Evolutionary conservation across 2,113 vertebrate genomes (phyloP), one percentile per base, ranked within the genome.

Genomic region (Phodopus roborovskii): DNA sequence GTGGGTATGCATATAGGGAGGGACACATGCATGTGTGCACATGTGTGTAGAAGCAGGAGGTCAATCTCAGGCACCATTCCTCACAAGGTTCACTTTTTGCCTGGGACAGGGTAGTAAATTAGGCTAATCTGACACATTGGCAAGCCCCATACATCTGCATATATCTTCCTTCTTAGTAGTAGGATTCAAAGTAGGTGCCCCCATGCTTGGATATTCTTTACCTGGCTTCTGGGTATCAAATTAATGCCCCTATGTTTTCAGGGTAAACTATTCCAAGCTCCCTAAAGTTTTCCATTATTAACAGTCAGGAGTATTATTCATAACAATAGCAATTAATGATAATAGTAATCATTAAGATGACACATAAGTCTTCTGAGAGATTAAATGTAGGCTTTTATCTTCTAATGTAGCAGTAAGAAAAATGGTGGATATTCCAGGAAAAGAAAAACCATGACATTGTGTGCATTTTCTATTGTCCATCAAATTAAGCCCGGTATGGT

Each of bases 261-360:
- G 19, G 64, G 42, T 48, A 85, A 68, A 13, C 42, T 48, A 48
- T 68, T 68, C 30, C 5, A 19, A 66, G 3, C 28, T 48, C 24
- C 42, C 83, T 86, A 74, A 56, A 83, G 7, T 79, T 92, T 77
- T 86, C 75, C n/a, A 71, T 77, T 5, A 92, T 71, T 89, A 94
- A 78, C 75, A 90, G 26, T 90, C 10, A 70, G 70, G 33, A 26
- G 42, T 62, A 45, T 48, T 62, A 92, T 75, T 87, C 15, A 81
- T 70, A 81, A 88, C 1, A 87, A 75, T 22, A 42, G 56, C 42
- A 92, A 87, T 75, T 75, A 58, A 73, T 68, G 86, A n/a, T 77
- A 53, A 82, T 62, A 75, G 56, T 70, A 87, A 88, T 68, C 62
- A 74, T 86, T 36, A 81, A 71, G n/a, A 85, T 48, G 11, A 74